Evolutionary conservation across 2,888 invertebrate species (phyloP).

Genomic region (Sycophila texana): DNA sequence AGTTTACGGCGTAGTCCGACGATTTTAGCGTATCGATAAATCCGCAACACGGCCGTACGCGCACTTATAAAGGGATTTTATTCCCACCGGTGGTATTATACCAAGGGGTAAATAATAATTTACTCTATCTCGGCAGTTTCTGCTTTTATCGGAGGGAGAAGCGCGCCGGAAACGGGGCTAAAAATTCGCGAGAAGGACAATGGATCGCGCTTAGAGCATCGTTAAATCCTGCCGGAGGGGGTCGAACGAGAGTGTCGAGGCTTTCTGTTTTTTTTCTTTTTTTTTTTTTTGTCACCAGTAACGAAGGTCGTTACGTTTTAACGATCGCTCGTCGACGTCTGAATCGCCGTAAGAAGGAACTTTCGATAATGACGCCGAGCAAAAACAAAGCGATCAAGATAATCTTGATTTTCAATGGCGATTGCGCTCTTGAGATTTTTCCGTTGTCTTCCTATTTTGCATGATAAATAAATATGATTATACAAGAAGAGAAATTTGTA

Average conservation of each 20-base stretch:
- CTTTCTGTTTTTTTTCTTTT: constrained; percentile 1
- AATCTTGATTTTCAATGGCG: no score
- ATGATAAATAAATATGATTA: no score
- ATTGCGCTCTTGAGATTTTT: no score
- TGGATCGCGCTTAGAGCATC: constrained; percentile 51
- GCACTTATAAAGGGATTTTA: constrained; percentile 11
- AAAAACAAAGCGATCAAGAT: constrained; percentile 32
- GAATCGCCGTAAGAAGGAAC: background rate
- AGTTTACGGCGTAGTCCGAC: no score
- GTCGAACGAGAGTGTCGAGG: constrained; percentile 3
- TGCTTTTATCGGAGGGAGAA: background rate
- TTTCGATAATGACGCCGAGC: constrained; percentile 15
- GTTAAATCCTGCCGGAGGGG: constrained; percentile 48
- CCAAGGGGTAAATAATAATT: constrained; percentile 18
- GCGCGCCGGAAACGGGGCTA: background rate
- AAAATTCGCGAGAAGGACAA: constrained; percentile 33
- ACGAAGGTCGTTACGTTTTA: constrained; percentile 55
- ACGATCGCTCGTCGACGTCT: constrained; percentile 33
- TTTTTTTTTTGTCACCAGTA: constrained; percentile 19
- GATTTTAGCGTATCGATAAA: constrained; percentile 11
- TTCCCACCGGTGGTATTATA: constrained; percentile 3
- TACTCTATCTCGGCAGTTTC: background rate
- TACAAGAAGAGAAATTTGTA: no score
- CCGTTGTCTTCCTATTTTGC: no score
- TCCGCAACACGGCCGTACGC: background rate